Base-by-base conservation (phyloP, 1,140 invertebrate species). In the Rhysida immarginata region DNA sequence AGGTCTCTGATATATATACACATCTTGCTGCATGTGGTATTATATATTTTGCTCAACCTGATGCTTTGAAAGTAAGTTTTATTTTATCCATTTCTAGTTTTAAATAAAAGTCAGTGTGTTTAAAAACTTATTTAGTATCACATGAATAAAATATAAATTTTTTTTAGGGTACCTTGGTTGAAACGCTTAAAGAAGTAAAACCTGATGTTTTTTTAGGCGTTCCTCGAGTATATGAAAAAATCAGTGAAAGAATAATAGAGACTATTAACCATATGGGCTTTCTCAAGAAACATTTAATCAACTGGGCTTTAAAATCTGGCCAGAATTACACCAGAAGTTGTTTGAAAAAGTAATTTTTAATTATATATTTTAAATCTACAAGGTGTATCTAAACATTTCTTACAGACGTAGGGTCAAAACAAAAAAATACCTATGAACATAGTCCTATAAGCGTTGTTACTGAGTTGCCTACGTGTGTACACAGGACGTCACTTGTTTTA, bases 151-250 rank as follows among this genome's bases (percentile, higher is more conserved):
- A 11, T 20, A n/a, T 20, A n/a, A n/a, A n/a, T 20, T 11, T 46
- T 11, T 65, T 64, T 2, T 58, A 75, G 71, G 89, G 89, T 24
- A 80, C 78, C 26, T 69, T 95, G 26, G 68, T 83, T 0, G 75
- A 82, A 3, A 91, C 86, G 0, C 69, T 93, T 35, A 71, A 74
- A 54, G 80, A 83, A 69, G 83, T 84, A 0, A 69, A 78, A 55
- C 91, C 91, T 13, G 92, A 89, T 0, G 72, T 77, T 35, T 85
- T 95, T 64, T 68, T 95, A 24, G 90, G 81, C 2, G 90, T 95
- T 0, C 90, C 92, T 0, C 74, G 92, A 61, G 85, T 96, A 0
- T 95, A 84, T 80, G 91, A 96, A 68, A 96, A 95, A 67, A 89
- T 93, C 65, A 78, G 86, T 61, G 90, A 94, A 65, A 89, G 83